Conservation (phyloP, 2,888 invertebrate species). For the Amiota mariae region DNA sequence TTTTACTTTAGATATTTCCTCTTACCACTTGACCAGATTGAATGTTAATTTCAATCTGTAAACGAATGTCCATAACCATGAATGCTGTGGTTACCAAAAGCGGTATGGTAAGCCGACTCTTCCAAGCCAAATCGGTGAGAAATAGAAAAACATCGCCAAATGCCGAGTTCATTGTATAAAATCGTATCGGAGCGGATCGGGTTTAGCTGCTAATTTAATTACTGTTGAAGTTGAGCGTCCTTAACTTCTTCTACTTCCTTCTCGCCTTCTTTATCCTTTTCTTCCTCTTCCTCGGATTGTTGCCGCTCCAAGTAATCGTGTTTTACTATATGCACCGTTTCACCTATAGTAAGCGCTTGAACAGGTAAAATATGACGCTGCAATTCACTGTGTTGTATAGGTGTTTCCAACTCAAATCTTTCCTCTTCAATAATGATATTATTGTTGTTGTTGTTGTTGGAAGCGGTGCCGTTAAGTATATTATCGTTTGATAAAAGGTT, state of each 20-base stretch:
- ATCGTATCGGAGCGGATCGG: not conserved
- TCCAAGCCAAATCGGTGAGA: conserved; percentile 82
- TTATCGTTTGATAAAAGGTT: conserved; percentile 71
- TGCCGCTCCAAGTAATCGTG: conserved; percentile 75
- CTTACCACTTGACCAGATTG: conserved; percentile 74
- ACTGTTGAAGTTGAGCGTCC: no score
- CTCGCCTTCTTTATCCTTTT: not conserved
- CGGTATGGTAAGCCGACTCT: conserved; percentile 80
- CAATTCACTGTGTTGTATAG: conserved; percentile 71
- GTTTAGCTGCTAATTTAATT: no score
- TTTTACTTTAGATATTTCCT: not conserved
- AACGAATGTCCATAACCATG: conserved; percentile 79
- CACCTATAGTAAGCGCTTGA: conserved; percentile 75
- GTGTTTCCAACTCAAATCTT: conserved; percentile 72
- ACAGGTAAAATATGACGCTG: conserved; percentile 75
- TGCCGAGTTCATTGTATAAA: conserved; percentile 69
- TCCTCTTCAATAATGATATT: conserved; percentile 43
- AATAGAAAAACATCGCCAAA: conserved; percentile 77
- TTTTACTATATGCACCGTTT: conserved; percentile 75
- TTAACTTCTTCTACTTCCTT: not conserved
- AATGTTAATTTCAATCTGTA: conserved; percentile 81
- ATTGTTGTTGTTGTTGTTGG: conserved; percentile 33
- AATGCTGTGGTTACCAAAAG: conserved; percentile 79
- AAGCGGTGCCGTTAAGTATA: conserved; percentile 27
- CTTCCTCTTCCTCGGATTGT: conserved; percentile 46